Evolutionary conservation across 2,888 invertebrate genomes (phyloP), one percentile per base, ranked within the genome.

Genomic region (Agriopis leucophaearia): DNA sequence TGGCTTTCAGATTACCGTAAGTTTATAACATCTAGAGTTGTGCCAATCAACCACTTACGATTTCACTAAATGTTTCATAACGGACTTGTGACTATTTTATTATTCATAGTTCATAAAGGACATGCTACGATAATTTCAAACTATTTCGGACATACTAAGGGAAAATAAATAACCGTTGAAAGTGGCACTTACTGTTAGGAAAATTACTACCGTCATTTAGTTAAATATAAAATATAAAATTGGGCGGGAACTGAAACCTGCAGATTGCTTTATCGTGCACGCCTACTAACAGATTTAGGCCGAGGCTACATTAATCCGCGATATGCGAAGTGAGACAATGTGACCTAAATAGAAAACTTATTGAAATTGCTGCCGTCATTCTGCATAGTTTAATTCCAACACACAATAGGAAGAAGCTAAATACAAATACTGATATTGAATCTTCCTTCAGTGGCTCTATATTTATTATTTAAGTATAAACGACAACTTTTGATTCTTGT

Each of bases 281-380:
- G 64, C 66, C 71, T 73, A 69, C 75, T 64, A 71, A 64, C 71
- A 75, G 67, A 77, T 75, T 75, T 73, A 74, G 75, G 75, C 72
- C 77, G 75, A 77, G 77, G 77, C 65, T 75, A 71, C 72, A 72
- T 72, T 73, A 72, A 73, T 74, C 75, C 72, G 73, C 72, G 72
- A 75, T 75, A 75, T 70, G 74, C 71, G 65, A 74, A 75, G 61
- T 75, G 72, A 74, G 72, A 74, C 74, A 72, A 72, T 69, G 71
- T 74, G 75, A 75, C 75, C 75, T 70, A 74, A 75, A 75, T 75
- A 74, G 47, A 67, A 69, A 70, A 71, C 65, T 65, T 62, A 62
- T 45, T 69, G 68, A 69, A 69, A 68, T 50, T 59, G 50, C 15
- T 52, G 64, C 16, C 57, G 63, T 55, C 60, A 55, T 64, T 55